phyloP scores from a whole-genome alignment of 1,140 invertebrate genomes.

The Drosophila subobscura region DNA sequence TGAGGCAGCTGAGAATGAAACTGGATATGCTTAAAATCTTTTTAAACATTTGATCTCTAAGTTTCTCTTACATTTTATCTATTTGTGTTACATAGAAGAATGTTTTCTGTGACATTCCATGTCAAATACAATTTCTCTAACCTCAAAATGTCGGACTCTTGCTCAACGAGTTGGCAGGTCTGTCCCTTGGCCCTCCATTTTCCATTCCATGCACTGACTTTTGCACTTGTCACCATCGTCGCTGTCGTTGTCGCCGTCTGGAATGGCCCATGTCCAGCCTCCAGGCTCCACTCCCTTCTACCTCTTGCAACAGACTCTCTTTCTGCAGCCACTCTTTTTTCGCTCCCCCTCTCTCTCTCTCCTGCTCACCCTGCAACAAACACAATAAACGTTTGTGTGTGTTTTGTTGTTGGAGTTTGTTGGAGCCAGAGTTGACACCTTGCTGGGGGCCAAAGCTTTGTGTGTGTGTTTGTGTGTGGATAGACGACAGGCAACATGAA shows the following conservation, averaged over 20 bases:
- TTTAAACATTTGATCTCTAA: too few relatives aligned
- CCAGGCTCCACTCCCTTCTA: too few relatives aligned
- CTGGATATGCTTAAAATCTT: too few relatives aligned
- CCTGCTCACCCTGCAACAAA: conserved; percentile 22
- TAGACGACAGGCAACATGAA: conserved; percentile 42
- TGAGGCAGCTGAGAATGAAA: too few relatives aligned
- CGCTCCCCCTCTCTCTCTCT: background rate
- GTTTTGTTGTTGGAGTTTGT: conserved; percentile 53
- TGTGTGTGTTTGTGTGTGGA: conserved; percentile 30
- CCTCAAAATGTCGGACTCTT: too few relatives aligned
- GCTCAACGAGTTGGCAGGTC: too few relatives aligned
- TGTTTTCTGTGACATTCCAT: too few relatives aligned
- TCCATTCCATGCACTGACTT: conserved; percentile 25
- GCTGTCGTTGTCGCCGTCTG: conserved; percentile 8
- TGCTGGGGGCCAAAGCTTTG: conserved; percentile 32
- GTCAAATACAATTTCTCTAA: too few relatives aligned
- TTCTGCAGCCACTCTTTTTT: too few relatives aligned
- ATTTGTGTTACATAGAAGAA: background rate
- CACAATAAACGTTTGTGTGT: conserved; percentile 66
- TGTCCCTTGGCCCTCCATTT: background rate
- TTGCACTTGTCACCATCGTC: conserved; percentile 59
- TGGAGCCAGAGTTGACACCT: conserved; percentile 64
- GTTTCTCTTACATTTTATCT: too few relatives aligned
- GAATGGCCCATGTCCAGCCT: conserved; percentile 34
- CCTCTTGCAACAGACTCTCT: background rate